Base-by-base conservation (phyloP, 30 jellyfish, hydroid and myxozoan species). In the Hydra vulgaris region DNA sequence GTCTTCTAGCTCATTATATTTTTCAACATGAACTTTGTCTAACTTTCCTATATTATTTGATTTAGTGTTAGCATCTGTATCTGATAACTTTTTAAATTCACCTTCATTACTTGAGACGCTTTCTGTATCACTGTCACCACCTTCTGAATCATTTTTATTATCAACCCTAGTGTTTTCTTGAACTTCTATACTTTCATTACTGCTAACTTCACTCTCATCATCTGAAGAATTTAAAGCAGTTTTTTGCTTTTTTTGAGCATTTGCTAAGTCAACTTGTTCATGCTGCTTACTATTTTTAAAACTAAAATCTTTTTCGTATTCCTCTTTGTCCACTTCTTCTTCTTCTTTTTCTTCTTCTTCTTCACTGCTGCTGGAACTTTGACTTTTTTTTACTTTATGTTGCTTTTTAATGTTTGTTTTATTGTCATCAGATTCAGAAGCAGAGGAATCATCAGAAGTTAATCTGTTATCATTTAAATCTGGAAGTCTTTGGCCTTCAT, bases 291-390 rank as follows among this genome's bases (percentile, higher is more conserved):
- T 73, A n/a, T 73, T 73, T 19, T 54, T 80, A 15, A 22, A 80
- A 70, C 18, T 53, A 17, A 66, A 71, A 15, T 61, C 72, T 54
- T 80, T 27, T 26, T 80, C 86, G n/a, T n/a, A n/a, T 18, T 67
- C 85, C n/a, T 80, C 86, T 19, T 79, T 78, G 18, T 77, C 85
- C 52, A 20, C 27, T 7, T 82, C 73, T 26, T 27, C 83, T 26
- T 26, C 71, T 76, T 84, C 83, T 26, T 26, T 27, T 76, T 84
- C 40, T 12, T 79, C 74, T 21, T 25, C 72, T 23, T 68, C 79
- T 0, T 25, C 17, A 72, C 52, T 15, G 75, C 82, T 69, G 24
- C 79, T 22, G 53, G 54, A 71, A 23, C 83, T 53, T 73, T 24
- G 0, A 15, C 73, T 27, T 23, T 66, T 78, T 0, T 5, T 74